Evolutionary conservation across 2,888 invertebrate species (phyloP).

Genomic region (Dryobota labecula): DNA sequence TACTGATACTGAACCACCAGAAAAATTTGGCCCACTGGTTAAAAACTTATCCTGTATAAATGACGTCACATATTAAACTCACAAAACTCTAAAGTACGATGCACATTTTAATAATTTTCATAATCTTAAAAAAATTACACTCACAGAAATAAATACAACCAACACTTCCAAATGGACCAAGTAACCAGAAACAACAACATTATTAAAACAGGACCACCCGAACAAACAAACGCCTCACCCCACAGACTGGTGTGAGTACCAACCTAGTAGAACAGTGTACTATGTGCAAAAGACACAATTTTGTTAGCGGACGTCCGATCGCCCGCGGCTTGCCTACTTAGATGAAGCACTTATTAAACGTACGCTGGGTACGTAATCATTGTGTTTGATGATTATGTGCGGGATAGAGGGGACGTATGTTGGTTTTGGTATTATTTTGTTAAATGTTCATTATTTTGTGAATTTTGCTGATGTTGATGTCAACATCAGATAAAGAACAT

Average conservation of each 20-base stretch:
- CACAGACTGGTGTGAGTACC: slow-evolving; percentile 1
- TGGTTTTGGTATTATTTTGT: slow-evolving; percentile 1
- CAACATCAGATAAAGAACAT: no score
- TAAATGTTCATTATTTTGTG: no score
- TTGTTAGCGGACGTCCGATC: slow-evolving; percentile 71
- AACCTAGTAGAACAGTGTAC: slow-evolving; percentile 13
- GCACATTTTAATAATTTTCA: not conserved
- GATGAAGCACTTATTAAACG: slow-evolving; percentile 71
- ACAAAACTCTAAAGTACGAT: not conserved
- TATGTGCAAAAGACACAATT: slow-evolving; percentile 75
- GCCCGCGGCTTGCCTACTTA: slow-evolving; percentile 71
- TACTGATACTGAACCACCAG: no score
- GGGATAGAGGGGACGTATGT: slow-evolving; percentile 38
- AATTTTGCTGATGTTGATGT: no score
- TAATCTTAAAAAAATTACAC: not conserved
- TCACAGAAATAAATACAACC: not conserved
- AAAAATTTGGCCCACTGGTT: no score
- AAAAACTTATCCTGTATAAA: no score
- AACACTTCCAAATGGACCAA: slow-evolving; percentile 8
- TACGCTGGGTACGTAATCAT: slow-evolving; percentile 66
- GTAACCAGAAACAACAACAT: slow-evolving; percentile 32
- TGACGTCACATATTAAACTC: not conserved
- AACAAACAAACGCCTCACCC: slow-evolving; percentile 30
- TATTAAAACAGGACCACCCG: slow-evolving; percentile 36
- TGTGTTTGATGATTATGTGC: slow-evolving; percentile 64